Evolutionary conservation across 2,113 vertebrate genomes (phyloP), one percentile per base, ranked within the genome.

Genomic region (Saccopteryx bilineata): DNA sequence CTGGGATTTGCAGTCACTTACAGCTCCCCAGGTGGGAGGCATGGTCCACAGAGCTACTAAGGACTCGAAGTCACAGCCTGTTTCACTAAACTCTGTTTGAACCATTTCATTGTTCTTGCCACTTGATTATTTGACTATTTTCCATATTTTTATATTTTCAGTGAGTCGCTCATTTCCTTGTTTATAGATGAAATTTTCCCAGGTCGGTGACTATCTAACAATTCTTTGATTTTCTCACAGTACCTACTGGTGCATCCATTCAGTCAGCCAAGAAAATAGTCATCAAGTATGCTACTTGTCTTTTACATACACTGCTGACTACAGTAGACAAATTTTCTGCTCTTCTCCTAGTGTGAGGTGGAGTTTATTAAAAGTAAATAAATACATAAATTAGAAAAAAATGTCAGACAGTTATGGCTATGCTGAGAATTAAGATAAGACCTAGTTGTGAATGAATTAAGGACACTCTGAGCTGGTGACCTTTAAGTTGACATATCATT

Each of bases 301-400:
- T 84, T 11, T 7, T 65, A 3, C 74, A 61, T 87, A 12, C 90
- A 61, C 86, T 95, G 95, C 28, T 91, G 68, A 17, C 50, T 39
- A 28, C 21, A n/a, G 13, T 39, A 87, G 54, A 78, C 9, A 74
- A 21, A 33, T 90, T 87, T 46, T 94, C n/a, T 48, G 13, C 11
- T 66, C 33, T 92, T 80, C 78, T 88, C 46, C 33, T 95, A 90
- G 5, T 54, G 26, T 75, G 28, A 56, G 5, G 7, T 26, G 23
- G n/a, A 72, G 50, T 31, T 96, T 33, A 86, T 33, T 82, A 65
- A 93, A 80, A 86, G 72, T 58, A 85, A 93, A 75, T 28, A 24
- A 0, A 54, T 56, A 33, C 21, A 39, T 21, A 60, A 24, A 48
- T 11, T 12, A 58, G 18, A 94, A 58, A 82, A 82, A 84, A 79